Percentiles rank a stretch among this genome's conserved stretches.
Evolutionary conservation across 92 coral and sea anemone genomes (phyloP).

Genomic region (Montipora capitata): DNA sequence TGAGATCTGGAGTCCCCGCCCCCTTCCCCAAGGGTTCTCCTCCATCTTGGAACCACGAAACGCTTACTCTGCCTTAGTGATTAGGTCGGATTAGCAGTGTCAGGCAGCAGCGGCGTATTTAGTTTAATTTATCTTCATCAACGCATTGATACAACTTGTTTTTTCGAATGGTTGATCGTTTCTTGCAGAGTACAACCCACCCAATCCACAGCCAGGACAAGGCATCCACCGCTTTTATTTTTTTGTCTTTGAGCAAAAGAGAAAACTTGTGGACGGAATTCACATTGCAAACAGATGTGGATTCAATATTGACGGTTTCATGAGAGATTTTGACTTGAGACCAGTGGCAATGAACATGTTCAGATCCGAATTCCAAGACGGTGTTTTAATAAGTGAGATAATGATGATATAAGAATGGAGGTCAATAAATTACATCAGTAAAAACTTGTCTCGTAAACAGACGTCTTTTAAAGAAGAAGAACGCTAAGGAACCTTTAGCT

Average conservation of each 20-base stretch:
- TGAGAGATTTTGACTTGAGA: slow-evolving; percentile 22
- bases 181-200: slow-evolving; percentile 76
- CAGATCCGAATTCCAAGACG: slow-evolving; percentile 33
- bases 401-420: background rate
- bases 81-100: no score
- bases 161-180: background rate
- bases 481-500: no score
- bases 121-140: no score
- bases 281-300: slow-evolving; percentile 48
- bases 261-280: slow-evolving; percentile 6
- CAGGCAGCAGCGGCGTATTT: no score
- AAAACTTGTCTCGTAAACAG: no score
- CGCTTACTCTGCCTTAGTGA: no score
- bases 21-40: no score
- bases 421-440: background rate
- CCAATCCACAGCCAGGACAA: slow-evolving; percentile 78
- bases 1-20: no score
- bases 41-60: no score
- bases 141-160: background rate
- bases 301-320: slow-evolving; percentile 66
- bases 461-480: no score
- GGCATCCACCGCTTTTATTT: slow-evolving; percentile 72
- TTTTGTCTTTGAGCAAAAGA: slow-evolving; percentile 64
- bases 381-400: slow-evolving; percentile 19
- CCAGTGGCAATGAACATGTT: slow-evolving; percentile 59